phyloP scores from a whole-genome alignment of 2,888 invertebrate genomes.

The Xanthia icteritia region DNA sequence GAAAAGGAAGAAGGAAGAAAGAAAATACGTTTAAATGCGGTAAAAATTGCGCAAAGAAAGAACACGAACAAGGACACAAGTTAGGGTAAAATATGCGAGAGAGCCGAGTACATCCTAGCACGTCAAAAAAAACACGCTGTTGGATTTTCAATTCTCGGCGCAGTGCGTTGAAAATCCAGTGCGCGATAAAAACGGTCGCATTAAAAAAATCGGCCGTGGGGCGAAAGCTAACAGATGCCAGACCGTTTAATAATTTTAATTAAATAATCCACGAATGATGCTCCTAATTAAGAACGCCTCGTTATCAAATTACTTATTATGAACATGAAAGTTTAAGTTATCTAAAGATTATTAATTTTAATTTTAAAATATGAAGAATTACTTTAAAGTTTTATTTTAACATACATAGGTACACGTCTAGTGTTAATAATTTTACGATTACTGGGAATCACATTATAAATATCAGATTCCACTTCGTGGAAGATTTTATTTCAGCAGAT shows the following conservation, averaged over 20 bases:
- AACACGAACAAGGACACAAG: no score
- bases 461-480: neutral
- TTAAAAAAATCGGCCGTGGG: no score
- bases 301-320: slow-evolving; percentile 33
- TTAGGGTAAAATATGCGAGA: no score
- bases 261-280: slow-evolving; percentile 35
- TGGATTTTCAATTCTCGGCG: no score
- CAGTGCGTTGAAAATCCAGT: no score
- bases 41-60: no score
- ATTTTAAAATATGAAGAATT: slow-evolving; percentile 2
- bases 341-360: neutral
- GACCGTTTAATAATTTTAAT: slow-evolving; percentile 23
- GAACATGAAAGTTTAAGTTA: slow-evolving; percentile 20
- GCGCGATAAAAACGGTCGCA: no score
- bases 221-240: neutral
- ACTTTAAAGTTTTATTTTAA: neutral
- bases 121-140: no score
- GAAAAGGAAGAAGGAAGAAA: no score
- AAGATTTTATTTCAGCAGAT: no score
- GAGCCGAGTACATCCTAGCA: no score
- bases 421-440: neutral
- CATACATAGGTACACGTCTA: neutral
- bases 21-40: no score
- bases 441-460: neutral
- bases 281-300: slow-evolving; percentile 28